phyloP scores from a whole-genome alignment of 2,797 vertebrate genomes.

The Muscicapa striata region DNA sequence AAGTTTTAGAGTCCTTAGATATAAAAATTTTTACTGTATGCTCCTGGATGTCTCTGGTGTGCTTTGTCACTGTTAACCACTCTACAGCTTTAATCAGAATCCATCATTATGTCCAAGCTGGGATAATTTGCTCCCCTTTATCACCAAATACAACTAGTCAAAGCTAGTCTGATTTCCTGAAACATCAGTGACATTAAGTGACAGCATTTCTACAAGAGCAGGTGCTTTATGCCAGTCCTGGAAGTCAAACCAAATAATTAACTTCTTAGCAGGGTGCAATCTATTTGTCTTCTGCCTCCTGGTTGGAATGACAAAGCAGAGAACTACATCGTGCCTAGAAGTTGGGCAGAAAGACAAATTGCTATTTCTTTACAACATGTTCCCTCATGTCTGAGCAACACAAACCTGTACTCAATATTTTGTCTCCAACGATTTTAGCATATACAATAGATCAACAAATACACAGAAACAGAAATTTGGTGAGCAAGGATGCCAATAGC shows the following conservation, averaged over 20 bases:
- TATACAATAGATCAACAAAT: neutral
- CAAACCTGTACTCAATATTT: neutral
- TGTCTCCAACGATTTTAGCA: neutral
- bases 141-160: neutral
- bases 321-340: neutral
- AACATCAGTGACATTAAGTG: neutral
- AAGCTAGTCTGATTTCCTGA: neutral
- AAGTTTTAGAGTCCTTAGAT: neutral
- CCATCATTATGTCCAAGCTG: neutral
- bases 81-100: neutral
- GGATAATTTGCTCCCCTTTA: neutral
- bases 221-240: neutral
- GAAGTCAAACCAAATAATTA: neutral
- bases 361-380: neutral
- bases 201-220: neutral
- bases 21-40: accelerated
- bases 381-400: neutral
- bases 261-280: neutral
- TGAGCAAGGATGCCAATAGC: neutral
- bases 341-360: neutral
- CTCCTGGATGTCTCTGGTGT: neutral
- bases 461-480: neutral
- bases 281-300: neutral
- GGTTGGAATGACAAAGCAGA: neutral
- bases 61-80: neutral